Base-by-base conservation (phyloP, 1,140 invertebrate genomes). In the Eriosoma lanigerum region DNA sequence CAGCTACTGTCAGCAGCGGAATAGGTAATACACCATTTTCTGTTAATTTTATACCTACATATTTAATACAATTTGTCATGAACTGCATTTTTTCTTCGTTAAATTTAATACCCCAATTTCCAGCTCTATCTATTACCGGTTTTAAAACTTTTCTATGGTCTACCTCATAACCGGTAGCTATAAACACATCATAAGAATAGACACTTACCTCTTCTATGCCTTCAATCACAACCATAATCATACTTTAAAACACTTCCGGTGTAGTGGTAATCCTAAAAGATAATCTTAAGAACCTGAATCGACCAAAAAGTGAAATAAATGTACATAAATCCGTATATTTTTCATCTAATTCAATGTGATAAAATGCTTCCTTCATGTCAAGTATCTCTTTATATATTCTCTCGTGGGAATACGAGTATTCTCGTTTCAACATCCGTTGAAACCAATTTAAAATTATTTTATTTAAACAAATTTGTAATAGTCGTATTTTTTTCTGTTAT, bases 381-480 rank as follows among this genome's bases (percentile, higher is more conserved):
- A 83, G 66, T 19, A 81, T 60, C 50, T 21, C 10, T 60, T 24
- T 19, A 83, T 70, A 17, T 83, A 81, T 44, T 81, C 72, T 58
- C 76, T 54, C 2, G 64, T 82, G 15, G 83, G 82, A 17, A 82
- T 81, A 62, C 70, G 29, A 81, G 17, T 72, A 21, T 32, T 81
- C 73, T 81, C 80, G 62, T 29, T 76, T 72, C 12, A 82, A 58
- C n/a, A 68, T 21, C 54, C 80, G 52, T n/a, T n/a, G n/a, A n/a
- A n/a, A n/a, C n/a, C n/a, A n/a, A 70, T 83, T 83, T 26, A 83
- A 62, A 64, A 83, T 21, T n/a, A 60, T 83, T 8, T 84, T 86
- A 81, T 88, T 86, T 17, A 86, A 83, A 80, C 85, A 87, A 2
- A 88, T 58, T 29, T 86, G 81, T 17, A 86, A 80, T 58, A 38